Conservation (phyloP, 2,888 invertebrate genomes). For the Drosophila peninsularis region DNA sequence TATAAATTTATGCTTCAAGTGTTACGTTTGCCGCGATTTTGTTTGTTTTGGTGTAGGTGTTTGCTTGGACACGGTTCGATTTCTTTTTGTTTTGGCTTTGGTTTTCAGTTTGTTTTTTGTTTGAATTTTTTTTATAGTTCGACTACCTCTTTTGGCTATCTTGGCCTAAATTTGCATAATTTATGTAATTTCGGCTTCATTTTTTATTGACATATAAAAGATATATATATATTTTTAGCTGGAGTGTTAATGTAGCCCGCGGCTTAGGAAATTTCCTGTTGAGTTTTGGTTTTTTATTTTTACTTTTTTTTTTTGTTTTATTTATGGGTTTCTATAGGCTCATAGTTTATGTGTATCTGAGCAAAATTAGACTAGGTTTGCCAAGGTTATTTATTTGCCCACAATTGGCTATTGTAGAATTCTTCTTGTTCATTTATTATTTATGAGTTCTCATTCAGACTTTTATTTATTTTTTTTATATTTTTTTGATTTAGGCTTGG, state of each 20-base stretch:
- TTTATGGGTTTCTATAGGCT: slow-evolving; percentile 2
- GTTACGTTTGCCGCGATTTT: slow-evolving; percentile 41
- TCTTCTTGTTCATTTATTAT: slow-evolving; percentile 11
- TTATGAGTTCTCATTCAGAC: slow-evolving; percentile 1
- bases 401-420: slow-evolving; percentile 12
- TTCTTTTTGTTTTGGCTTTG: slow-evolving; percentile 53
- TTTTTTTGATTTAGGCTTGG: neutral
- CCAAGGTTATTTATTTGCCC: slow-evolving; percentile 19
- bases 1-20: neutral
- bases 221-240: slow-evolving; percentile 21
- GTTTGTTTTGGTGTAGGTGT: slow-evolving; percentile 52
- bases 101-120: slow-evolving; percentile 22
- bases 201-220: slow-evolving; percentile 45
- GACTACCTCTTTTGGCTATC: slow-evolving; percentile 58
- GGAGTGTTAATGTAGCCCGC: slow-evolving; percentile 11
- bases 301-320: slow-evolving; percentile 1
- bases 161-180: slow-evolving; percentile 70
- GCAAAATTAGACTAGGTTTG: slow-evolving; percentile 11
- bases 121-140: slow-evolving; percentile 28
- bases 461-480: neutral
- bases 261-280: slow-evolving; percentile 20
- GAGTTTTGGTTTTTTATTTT: neutral
- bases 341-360: slow-evolving; percentile 2
- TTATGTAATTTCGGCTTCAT: slow-evolving; percentile 61
- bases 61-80: slow-evolving; percentile 40